Evolutionary conservation across 1,140 invertebrate species (phyloP), one percentile per base, ranked within the genome.

Genomic region (Galleria mellonella): DNA sequence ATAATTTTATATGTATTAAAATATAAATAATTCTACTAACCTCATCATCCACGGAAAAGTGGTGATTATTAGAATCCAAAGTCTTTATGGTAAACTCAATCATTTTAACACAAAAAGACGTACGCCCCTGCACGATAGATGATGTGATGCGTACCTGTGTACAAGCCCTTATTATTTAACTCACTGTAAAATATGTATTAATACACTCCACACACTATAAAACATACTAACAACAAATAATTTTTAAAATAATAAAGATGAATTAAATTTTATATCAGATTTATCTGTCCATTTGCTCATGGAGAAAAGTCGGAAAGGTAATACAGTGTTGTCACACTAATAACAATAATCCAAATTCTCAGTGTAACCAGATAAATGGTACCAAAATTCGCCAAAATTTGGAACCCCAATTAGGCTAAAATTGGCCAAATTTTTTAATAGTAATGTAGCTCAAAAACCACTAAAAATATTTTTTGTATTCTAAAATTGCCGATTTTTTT

Each of bases 51-150:
- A 97, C 92, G 43, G 88, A 90, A 83, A 96, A 97, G 15, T 88
- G 87, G 78, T 95, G 94, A 89, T 97, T 97, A 68, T 93, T 93
- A 6, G 96, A 95, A 90, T 98, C 96, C 58, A 98, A 88, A 14
- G 96, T 98, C 87, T 97, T 97, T 32, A 98, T 69, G 7, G 61
- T 73, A 55, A 79, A 66, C 4, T 75, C 56, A 59, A 77, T 72
- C 70, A 76, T 72, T 55, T 62, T 71, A 9, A 48, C 32, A 36
- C 23, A 35, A 53, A 47, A 47, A 55, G 47, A 53, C 51, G 43
- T 50, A 58, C 54, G 52, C 62, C 51, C n/a, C 40, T 51, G 30
- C 47, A 48, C 45, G 36, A 46, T 51, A 59, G 37, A 55, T 43
- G 40, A 48, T 38, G 46, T 49, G 48, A 56, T 46, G 35, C 52